A percentile compares a stretch with the other conserved stretches of the same genome.
Conservation (phyloP, 2,113 vertebrate species). For the Mastomys coucha region DNA sequence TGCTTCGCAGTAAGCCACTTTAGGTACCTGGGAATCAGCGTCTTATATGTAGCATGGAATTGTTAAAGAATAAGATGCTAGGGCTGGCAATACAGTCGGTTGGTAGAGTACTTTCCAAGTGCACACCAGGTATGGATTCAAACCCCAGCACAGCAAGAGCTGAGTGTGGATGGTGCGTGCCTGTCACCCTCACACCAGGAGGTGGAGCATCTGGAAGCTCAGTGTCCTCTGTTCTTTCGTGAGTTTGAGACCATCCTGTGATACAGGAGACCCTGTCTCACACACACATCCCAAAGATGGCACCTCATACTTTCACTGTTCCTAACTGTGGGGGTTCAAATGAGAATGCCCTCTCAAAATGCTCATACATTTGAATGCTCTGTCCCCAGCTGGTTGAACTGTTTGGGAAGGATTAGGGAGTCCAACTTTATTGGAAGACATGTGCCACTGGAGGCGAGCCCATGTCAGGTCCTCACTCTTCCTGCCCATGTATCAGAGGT, state of each 20-base stretch:
- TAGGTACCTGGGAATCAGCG: not conserved
- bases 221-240: not conserved
- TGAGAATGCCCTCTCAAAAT: not conserved
- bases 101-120: not conserved
- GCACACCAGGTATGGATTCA: too few relatives aligned
- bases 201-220: not conserved
- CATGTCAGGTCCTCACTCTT: not conserved
- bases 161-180: too few relatives aligned
- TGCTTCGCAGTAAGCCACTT: not conserved
- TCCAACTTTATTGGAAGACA: not conserved
- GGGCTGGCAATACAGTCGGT: too few relatives aligned
- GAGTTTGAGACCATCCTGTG: not conserved
- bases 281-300: not conserved
- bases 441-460: not conserved
- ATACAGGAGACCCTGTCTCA: not conserved
- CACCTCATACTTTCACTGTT: not conserved
- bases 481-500: not conserved
- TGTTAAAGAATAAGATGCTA: not conserved
- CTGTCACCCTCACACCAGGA: not conserved
- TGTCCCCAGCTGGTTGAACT: not conserved
- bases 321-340: not conserved
- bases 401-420: not conserved
- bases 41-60: not conserved
- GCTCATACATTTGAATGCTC: not conserved
- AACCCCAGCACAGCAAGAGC: not conserved